phyloP scores from a whole-genome alignment of 2,797 vertebrate species.

The Gymnocypris eckloni region DNA sequence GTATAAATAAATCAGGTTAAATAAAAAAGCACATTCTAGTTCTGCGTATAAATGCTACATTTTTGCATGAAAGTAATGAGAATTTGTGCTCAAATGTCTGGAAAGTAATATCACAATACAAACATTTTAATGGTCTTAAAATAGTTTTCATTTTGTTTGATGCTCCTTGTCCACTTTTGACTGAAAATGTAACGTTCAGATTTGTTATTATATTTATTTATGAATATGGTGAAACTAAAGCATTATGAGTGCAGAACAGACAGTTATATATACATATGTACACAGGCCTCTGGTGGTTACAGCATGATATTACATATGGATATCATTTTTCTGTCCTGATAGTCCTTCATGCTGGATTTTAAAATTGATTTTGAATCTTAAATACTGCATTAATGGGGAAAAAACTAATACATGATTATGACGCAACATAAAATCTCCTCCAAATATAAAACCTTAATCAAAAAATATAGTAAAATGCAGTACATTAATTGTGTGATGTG shows the following conservation, averaged over 20 bases:
- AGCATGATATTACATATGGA: background rate
- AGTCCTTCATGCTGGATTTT: no score
- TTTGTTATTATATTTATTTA: background rate
- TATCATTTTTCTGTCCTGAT: no score
- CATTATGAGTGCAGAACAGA: background rate
- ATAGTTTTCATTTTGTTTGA: background rate
- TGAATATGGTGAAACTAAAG: background rate
- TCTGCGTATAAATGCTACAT: background rate
- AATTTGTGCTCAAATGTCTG: background rate
- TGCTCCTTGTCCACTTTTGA: background rate
- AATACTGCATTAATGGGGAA: background rate
- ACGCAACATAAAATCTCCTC: background rate
- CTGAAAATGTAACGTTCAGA: background rate
- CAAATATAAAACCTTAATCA: background rate
- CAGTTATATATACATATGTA: no score
- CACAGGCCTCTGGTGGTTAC: background rate
- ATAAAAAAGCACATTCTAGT: background rate
- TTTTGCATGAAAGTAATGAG: background rate
- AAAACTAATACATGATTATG: no score
- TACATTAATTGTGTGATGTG: background rate
- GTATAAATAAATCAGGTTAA: background rate
- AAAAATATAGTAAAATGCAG: background rate
- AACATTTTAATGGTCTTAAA: background rate
- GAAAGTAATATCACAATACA: background rate
- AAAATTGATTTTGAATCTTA: background rate